Evolutionary conservation across 1,140 invertebrate genomes (phyloP).

Genomic region (Tyrophagus putrescentiae): DNA sequence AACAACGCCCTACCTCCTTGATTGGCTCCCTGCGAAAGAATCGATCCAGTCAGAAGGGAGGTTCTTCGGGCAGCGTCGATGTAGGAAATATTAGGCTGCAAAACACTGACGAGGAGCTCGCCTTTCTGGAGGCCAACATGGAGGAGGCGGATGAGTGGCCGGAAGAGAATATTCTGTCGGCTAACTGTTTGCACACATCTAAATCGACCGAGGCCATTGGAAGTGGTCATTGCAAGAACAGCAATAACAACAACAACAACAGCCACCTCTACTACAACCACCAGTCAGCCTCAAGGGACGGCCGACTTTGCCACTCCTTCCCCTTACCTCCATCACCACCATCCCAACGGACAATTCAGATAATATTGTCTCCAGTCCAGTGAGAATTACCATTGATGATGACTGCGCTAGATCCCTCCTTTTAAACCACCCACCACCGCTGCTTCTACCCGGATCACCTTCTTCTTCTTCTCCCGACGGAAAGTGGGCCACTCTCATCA

Average conservation of each 20-base stretch:
- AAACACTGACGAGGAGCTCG: background rate
- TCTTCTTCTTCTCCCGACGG: background rate
- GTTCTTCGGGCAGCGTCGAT: background rate
- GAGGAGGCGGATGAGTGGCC: background rate
- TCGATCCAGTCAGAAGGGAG: too few species aligned
- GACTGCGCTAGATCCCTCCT: background rate
- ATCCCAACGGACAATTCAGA: too few species aligned
- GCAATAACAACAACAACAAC: background rate
- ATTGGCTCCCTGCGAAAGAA: background rate
- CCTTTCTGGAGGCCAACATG: background rate
- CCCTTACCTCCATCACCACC: too few species aligned
- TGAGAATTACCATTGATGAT: background rate
- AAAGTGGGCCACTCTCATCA: too few species aligned
- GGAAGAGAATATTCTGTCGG: background rate
- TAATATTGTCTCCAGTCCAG: too few species aligned
- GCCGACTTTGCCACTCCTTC: too few species aligned
- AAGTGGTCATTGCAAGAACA: background rate
- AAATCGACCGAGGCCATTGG: background rate
- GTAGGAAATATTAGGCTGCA: background rate
- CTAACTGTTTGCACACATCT: background rate
- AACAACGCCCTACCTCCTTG: too few species aligned
- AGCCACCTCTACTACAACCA: too few species aligned
- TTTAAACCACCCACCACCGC: background rate
- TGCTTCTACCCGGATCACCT: background rate
- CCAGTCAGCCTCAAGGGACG: background rate